Conservation (phyloP, 2,797 vertebrate genomes). For the Eurystomus glaucurus region DNA sequence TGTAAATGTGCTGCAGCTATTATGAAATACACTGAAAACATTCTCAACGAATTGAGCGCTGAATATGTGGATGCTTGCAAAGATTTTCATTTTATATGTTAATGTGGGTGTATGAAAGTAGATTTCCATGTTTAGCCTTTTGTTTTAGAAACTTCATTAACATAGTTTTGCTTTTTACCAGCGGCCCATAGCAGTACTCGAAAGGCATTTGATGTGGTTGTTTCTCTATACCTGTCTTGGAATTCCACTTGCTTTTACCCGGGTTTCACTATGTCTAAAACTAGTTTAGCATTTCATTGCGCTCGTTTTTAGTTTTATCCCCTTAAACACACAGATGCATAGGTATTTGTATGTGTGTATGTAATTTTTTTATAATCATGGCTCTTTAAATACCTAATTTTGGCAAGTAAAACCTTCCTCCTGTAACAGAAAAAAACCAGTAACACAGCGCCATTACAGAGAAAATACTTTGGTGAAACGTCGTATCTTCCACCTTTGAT, state of each 20-base stretch:
- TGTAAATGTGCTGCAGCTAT: neutral
- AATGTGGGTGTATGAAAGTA: neutral
- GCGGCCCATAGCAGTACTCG: neutral
- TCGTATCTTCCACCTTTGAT: neutral
- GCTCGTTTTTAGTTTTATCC: neutral
- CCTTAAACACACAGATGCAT: neutral
- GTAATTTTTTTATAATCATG: neutral
- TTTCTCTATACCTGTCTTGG: neutral
- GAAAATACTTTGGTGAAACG: neutral
- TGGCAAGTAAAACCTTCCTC: neutral
- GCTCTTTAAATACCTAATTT: neutral
- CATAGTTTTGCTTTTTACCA: constrained; percentile 54
- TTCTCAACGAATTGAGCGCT: neutral
- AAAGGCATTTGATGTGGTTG: constrained; percentile 59
- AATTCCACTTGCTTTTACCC: constrained; percentile 3
- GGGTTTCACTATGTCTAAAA: constrained; percentile 28
- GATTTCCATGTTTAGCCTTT: neutral
- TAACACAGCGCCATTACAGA: neutral
- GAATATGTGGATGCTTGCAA: neutral
- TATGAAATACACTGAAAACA: neutral
- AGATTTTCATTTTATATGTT: neutral
- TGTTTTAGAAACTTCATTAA: constrained; percentile 15
- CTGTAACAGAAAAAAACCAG: rapidly evolving
- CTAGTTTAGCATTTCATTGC: neutral
- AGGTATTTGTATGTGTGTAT: neutral